Evolutionary conservation across 2,888 invertebrate species (phyloP).

Genomic region (Eilema griseolum): DNA sequence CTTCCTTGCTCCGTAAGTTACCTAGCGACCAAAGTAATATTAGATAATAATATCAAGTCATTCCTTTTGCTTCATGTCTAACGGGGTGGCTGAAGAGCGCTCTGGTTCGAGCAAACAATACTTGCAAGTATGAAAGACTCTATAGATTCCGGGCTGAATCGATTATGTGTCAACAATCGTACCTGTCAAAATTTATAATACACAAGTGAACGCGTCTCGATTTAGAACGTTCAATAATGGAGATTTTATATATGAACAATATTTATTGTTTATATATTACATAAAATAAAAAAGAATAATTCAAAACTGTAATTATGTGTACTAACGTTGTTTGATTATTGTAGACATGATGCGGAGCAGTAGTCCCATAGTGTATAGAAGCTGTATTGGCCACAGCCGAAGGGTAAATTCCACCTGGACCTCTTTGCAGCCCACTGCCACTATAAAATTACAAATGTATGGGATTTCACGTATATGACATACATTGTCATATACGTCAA

Average conservation of each 20-base stretch:
- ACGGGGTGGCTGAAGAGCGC: conserved; percentile 36
- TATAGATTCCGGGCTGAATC: too few relatives aligned
- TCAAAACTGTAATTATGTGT: neutral
- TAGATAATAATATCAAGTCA: conserved; percentile 55
- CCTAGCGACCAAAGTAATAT: conserved; percentile 80
- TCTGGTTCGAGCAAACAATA: too few relatives aligned
- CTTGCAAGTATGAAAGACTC: too few relatives aligned
- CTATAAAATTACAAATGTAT: too few relatives aligned
- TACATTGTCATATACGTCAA: too few relatives aligned
- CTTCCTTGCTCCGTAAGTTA: conserved; percentile 72
- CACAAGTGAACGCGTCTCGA: too few relatives aligned
- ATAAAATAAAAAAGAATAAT: neutral
- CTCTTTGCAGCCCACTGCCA: conserved; percentile 82
- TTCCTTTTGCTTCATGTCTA: conserved; percentile 38
- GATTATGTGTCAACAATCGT: too few relatives aligned
- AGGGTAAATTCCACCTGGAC: conserved; percentile 64
- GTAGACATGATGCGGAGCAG: conserved; percentile 66
- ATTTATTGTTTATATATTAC: too few relatives aligned
- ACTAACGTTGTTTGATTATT: conserved; percentile 67
- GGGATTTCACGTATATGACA: too few relatives aligned
- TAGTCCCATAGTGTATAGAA: conserved; percentile 66
- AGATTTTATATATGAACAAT: too few relatives aligned
- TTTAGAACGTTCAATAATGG: too few relatives aligned
- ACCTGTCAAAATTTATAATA: too few relatives aligned
- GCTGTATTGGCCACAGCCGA: conserved; percentile 61